Base-by-base conservation (phyloP, 30 jellyfish, hydroid and myxozoan genomes). In the Catostylus mosaicus region DNA sequence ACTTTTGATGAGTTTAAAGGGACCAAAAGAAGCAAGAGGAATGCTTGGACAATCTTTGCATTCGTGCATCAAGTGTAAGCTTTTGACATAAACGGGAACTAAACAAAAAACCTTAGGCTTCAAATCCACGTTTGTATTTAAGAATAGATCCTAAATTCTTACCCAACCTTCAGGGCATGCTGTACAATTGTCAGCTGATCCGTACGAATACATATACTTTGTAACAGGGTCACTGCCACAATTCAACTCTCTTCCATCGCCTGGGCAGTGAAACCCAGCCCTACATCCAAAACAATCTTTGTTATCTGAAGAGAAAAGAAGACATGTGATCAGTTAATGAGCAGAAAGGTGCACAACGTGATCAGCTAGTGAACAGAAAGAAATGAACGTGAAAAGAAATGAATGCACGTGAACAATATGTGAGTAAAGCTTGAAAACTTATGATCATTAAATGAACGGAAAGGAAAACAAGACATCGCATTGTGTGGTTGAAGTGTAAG, bases 91-190 rank as follows among this genome's bases (percentile, higher is more conserved):
- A 16, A n/a, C 2, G 74, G 29, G 38, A 11, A 63, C 8, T 31
- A 22, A 29, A 7, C 54, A 3, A 0, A 54, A n/a, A 54, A n/a
- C n/a, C n/a, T n/a, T n/a, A n/a, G n/a, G n/a, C n/a, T n/a, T n/a
- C n/a, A n/a, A n/a, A n/a, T n/a, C n/a, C n/a, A n/a, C n/a, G 30
- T 35, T n/a, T n/a, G n/a, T n/a, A n/a, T n/a, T n/a, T n/a, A n/a
- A n/a, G n/a, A n/a, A n/a, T n/a, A n/a, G 37, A 1, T 23, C 5
- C 7, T 23, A 38, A 22, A 37, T 50, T 22, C 92, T 48, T 69
- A 90, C 97, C 96, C 94, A 90, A 19, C 97, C 97, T 40, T 84
- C 95, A 1, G 97, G 96, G 67, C 97, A 90, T 1, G 85, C 85
- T 5, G 95, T 24, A 70, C 97, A 90, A 27, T 61, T 60, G 30